Base-by-base conservation (phyloP, 2,797 vertebrate genomes). In the Toxotes lorentzi region DNA sequence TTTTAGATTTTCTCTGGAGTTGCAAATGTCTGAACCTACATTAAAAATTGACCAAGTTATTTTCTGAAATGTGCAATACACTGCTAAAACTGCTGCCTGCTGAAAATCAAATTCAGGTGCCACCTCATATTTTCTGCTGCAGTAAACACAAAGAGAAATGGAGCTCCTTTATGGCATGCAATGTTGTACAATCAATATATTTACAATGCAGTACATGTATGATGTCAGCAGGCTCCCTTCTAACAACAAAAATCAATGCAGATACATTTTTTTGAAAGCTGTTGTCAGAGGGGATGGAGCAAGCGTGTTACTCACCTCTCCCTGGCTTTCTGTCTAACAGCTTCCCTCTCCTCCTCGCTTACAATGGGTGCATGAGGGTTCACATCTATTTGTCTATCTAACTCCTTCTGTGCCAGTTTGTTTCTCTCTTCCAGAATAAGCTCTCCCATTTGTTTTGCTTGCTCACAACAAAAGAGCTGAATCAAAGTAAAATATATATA, bases 381-480 rank as follows among this genome's bases (percentile, higher is more conserved):
- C 78, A 83, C 80, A 73, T 89, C 80, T 72, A 81, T 89, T 75
- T 81, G 78, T 73, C 59, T 54, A 43, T 74, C 54, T 30, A 24
- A 38, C 66, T 86, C 79, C 59, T 58, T 68, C 38, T 68, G 58
- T 66, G 10, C 64, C 53, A 84, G 54, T 64, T 80, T 76, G 19
- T 75, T 62, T 73, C 62, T 73, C 59, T 70, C 56, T 61, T 72
- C 79, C 56, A 88, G 35, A 56, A 88, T 71, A 69, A 83, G 16
- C 41, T 64, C 61, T 54, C 63, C 83, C 57, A 85, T 84, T 85
- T 84, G 70, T 88, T 82, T 74, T 32, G 73, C 79, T 77, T 9
- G 21, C 73, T 86, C 72, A 66, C 80, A 87, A 78, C 86, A 82
- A 80, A 89, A 70, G 30, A 73, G 48, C 79, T 67, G 67, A 78